Conservation (phyloP, 1,140 invertebrate genomes). For the Leguminivora glycinivorella region DNA sequence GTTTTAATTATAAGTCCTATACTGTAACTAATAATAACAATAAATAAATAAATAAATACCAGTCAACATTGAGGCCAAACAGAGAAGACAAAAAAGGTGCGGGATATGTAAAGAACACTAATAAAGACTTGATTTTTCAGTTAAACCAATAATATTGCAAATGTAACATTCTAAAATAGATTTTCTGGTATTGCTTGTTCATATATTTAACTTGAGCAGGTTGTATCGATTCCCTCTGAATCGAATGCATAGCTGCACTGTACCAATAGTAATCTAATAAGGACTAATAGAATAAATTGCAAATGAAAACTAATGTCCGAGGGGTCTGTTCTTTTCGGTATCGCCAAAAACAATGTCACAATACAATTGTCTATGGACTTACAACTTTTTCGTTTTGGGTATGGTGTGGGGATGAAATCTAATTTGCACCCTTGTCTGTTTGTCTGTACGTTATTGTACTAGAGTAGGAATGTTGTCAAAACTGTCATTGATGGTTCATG, state of each 20-base stretch:
- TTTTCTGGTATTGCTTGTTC: too few species aligned
- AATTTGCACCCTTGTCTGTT: constrained; percentile 13
- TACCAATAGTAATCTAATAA: constrained; percentile 37
- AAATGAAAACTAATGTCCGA: constrained; percentile 71
- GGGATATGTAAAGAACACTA: too few species aligned
- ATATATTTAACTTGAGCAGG: background rate
- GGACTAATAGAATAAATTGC: constrained; percentile 46
- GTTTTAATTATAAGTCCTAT: too few species aligned
- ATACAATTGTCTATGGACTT: background rate
- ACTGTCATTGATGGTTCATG: constrained; percentile 4
- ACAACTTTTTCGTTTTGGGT: background rate
- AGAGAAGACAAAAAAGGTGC: too few species aligned
- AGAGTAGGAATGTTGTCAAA: background rate
- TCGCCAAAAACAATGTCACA: background rate
- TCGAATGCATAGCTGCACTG: constrained; percentile 1
- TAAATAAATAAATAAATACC: too few species aligned
- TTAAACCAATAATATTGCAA: too few species aligned
- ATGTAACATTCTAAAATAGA: too few species aligned
- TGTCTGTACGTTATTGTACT: background rate
- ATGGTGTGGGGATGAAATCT: constrained; percentile 24
- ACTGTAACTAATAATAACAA: too few species aligned
- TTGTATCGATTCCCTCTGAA: background rate
- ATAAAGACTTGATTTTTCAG: too few species aligned
- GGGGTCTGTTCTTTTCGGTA: background rate
- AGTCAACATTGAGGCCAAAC: too few species aligned